These are phyloP conservation scores for Unio pictorum DNA, from an alignment of 2,888 invertebrate species.

Conservation along the genomic window DNA sequence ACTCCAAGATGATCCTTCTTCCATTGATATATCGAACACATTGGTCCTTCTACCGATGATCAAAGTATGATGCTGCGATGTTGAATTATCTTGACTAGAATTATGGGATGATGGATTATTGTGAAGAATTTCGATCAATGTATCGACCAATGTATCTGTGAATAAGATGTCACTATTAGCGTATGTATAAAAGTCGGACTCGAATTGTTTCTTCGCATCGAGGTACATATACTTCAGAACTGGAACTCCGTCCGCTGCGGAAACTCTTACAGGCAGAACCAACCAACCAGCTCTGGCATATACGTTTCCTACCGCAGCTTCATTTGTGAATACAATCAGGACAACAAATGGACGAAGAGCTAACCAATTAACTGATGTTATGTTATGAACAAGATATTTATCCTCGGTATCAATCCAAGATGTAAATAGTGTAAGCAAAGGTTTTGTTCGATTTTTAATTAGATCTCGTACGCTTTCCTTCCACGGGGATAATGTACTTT, in stretches of 20 bases:
- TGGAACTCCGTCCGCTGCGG: background rate
- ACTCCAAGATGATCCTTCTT: conserved; percentile 21
- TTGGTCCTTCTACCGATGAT: conserved; percentile 34
- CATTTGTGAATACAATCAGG: conserved; percentile 6
- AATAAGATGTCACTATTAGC: conserved; percentile 6
- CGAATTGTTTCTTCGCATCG: conserved; percentile 1
- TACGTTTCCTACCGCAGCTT: background rate
- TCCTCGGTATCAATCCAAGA: background rate
- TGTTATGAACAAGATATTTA: conserved; percentile 1
- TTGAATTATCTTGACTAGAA: background rate
- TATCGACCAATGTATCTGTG: conserved; percentile 3
- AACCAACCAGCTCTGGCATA: background rate
- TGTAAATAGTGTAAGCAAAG: conserved; percentile 5
- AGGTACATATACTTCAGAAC: conserved; percentile 5
- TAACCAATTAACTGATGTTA: conserved; percentile 3
- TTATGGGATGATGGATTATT: background rate
- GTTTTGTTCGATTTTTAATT: background rate
- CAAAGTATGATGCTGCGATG: conserved; percentile 4
- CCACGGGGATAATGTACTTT: too few species aligned
- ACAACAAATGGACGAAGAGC: conserved; percentile 2
- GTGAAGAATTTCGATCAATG: background rate
- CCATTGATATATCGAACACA: conserved; percentile 25
- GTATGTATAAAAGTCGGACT: conserved; percentile 4
- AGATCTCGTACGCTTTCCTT: too few species aligned
- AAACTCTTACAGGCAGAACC: background rate